Conservation (phyloP, 2,888 invertebrate species). For the Diachrysia chrysitis region DNA sequence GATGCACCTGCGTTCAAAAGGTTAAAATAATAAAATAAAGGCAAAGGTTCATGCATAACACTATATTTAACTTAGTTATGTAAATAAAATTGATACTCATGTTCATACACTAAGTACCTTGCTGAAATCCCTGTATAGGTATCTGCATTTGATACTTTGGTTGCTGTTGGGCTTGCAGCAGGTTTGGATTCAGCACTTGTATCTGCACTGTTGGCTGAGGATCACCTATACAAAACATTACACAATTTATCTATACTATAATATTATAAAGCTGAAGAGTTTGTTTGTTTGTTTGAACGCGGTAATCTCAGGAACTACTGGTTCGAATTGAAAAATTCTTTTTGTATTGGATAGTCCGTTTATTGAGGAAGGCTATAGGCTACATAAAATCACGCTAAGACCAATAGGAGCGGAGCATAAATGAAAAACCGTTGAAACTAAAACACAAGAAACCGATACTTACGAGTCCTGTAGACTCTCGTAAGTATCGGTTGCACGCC, state of each 20-base stretch:
- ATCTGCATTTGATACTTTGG: constrained; percentile 94
- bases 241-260: no score
- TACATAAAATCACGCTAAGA: no score
- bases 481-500: background rate
- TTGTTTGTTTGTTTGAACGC: no score
- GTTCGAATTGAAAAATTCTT: no score
- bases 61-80: background rate
- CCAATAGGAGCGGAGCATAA: no score
- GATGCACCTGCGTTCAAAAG: background rate
- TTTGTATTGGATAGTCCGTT: no score
- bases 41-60: background rate
- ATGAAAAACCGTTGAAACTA: no score
- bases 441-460: background rate
- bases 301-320: no score
- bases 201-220: constrained; percentile 94
- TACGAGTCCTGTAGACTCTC: background rate
- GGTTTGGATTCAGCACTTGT: constrained; percentile 91
- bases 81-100: background rate
- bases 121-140: constrained; percentile 93
- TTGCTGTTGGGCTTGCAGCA: constrained; percentile 88
- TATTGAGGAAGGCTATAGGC: no score
- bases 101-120: constrained; percentile 79
- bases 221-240: constrained; percentile 85
- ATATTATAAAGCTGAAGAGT: no score
- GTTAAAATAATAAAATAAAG: no score